A percentile compares a stretch with the other conserved stretches of the same genome.
Evolutionary conservation across 2,113 vertebrate genomes (phyloP).

Genomic region (Spea multiplicata): DNA sequence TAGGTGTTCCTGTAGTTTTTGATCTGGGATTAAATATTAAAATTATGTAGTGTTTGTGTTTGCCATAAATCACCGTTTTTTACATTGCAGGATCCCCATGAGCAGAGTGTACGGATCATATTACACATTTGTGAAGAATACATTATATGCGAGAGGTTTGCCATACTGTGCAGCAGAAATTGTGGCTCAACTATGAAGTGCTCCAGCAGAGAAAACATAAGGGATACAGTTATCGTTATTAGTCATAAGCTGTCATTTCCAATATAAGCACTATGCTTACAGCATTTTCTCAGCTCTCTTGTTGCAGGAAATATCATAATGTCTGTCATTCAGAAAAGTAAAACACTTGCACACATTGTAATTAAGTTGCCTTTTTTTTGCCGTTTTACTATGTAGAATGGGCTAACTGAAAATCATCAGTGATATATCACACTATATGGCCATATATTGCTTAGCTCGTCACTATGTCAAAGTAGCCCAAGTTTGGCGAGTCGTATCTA

Average conservation of each 20-base stretch:
- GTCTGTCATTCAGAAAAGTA: background rate
- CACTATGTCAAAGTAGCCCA: too few relatives aligned
- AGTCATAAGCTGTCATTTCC: conserved; percentile 20
- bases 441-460: too few relatives aligned
- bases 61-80: conserved; percentile 10
- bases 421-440: too few relatives aligned
- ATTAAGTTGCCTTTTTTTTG: background rate
- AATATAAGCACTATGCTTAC: background rate
- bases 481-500: too few relatives aligned
- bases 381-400: background rate
- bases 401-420: too few relatives aligned
- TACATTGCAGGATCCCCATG: conserved; percentile 1
- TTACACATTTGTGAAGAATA: conserved; percentile 27
- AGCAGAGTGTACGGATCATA: conserved; percentile 6
- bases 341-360: background rate
- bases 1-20: background rate
- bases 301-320: background rate
- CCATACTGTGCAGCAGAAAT: conserved; percentile 10
- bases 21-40: conserved; percentile 6
- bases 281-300: conserved; percentile 10
- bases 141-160: conserved; percentile 4
- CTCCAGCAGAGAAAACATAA: conserved; percentile 15
- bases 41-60: conserved; percentile 14
- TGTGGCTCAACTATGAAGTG: conserved; percentile 11
- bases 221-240: conserved; percentile 11